Evolutionary conservation across 2,113 vertebrate genomes (phyloP), one percentile per base, ranked within the genome.

Genomic region (Onychostruthus taczanowskii): DNA sequence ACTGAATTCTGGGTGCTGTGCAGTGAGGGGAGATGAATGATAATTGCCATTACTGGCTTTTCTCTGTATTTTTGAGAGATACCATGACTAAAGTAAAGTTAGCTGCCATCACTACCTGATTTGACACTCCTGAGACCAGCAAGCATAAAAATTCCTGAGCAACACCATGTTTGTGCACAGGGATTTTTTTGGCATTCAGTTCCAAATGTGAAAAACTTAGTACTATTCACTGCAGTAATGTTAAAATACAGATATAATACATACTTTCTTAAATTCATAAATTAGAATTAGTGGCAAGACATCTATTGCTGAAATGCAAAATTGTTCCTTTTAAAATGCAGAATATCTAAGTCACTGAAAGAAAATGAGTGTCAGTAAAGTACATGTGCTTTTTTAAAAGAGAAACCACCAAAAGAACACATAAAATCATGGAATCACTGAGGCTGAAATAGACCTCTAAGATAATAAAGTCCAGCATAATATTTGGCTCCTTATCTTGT

Each of bases 21-120:
- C 59, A 56, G 63, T 20, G 61, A 92, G 88, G 77, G 49, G 43
- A 91, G 76, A 84, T 66, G 88, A 95, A 95, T 95, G 66, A 84
- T 80, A 96, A 96, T 93, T 86, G 55, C 81, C 76, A 52, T 33
- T n/a, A 47, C 72, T 58, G 80, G 55, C 52, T 93, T 81, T 84
- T 70, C 84, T 85, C 37, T 2, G 6, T n/a, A 30, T 84, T 76
- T 96, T 58, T 88, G 83, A 89, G 87, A 77, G 67, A 43, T 56
- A 30, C 24, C 56, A 76, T 2, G 4, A 76, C 83, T 79, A 35
- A 73, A 87, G 43, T 30, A 43, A 96, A 94, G 87, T 78, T 66
- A 77, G 84, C 39, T 73, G 89, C 37, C 49, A 89, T 68, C 58
- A 78, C 41, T 35, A 91, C 50, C 76, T 58, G 78, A 67, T 93